Evolutionary conservation across 2,113 vertebrate genomes (phyloP).

Genomic region (Peromyscus leucopus): DNA sequence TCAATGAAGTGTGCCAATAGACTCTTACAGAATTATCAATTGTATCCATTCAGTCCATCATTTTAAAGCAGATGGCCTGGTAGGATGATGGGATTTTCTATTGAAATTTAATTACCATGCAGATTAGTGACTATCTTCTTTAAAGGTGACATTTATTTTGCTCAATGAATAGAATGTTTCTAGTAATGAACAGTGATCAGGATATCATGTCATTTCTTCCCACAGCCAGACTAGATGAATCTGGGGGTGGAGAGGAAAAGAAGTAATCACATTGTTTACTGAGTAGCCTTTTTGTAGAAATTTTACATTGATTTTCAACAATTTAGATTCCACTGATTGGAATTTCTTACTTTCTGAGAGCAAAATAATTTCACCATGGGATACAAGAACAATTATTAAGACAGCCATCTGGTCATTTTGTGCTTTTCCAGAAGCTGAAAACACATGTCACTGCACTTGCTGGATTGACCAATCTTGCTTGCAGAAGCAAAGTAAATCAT

Average conservation of each 20-base stretch:
- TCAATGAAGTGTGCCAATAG: neutral
- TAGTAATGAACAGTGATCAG: neutral
- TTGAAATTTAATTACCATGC: neutral
- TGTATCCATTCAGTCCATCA: neutral
- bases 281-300: neutral
- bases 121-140: neutral
- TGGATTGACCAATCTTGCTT: neutral
- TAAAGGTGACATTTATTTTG: neutral
- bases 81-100: neutral
- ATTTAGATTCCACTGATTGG: neutral
- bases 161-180: neutral
- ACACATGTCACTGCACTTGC: neutral
- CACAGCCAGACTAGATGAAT: neutral
- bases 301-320: neutral
- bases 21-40: neutral
- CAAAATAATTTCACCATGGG: neutral
- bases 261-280: neutral
- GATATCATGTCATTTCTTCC: neutral
- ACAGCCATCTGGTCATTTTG: neutral
- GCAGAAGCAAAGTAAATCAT: neutral
- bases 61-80: neutral
- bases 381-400: neutral
- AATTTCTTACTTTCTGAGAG: neutral
- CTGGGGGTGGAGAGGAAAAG: neutral
- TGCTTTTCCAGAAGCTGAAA: neutral